These are phyloP conservation scores for Argyrosomus regius DNA, from an alignment of 2,797 vertebrate genomes.

Conservation along the genomic window DNA sequence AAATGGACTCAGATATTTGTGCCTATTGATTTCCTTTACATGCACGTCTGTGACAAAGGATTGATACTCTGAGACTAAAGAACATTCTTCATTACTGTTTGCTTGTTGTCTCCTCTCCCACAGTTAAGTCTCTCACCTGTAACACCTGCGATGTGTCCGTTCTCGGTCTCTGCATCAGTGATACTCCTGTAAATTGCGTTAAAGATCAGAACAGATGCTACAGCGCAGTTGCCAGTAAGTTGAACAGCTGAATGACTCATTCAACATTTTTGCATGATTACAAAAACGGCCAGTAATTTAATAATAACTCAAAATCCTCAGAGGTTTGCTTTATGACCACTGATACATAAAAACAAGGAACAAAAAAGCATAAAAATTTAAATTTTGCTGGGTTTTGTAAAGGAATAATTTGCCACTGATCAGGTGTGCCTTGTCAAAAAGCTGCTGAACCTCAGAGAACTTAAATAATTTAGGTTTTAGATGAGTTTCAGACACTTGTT, in stretches of 20 bases:
- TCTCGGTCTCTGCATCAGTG: slow-evolving; percentile 19
- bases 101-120: not conserved
- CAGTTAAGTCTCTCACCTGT: slow-evolving; percentile 71
- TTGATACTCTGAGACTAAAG: not conserved
- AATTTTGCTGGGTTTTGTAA: not conserved
- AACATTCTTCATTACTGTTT: not conserved
- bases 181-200: not conserved
- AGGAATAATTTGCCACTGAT: not conserved
- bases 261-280: not conserved
- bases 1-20: not conserved
- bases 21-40: not conserved
- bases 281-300: not conserved
- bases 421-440: not conserved
- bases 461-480: not conserved
- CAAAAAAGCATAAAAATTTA: not conserved
- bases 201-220: slow-evolving; percentile 23
- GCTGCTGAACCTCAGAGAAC: not conserved
- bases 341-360: not conserved
- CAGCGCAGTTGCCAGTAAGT: slow-evolving; percentile 62
- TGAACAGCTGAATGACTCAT: not conserved
- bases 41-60: not conserved
- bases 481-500: not conserved
- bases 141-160: slow-evolving; percentile 47
- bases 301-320: not conserved
- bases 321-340: not conserved